These are phyloP conservation scores for Craseonycteris thonglongyai DNA, from an alignment of 2,113 vertebrate genomes.

Conservation along the genomic window DNA sequence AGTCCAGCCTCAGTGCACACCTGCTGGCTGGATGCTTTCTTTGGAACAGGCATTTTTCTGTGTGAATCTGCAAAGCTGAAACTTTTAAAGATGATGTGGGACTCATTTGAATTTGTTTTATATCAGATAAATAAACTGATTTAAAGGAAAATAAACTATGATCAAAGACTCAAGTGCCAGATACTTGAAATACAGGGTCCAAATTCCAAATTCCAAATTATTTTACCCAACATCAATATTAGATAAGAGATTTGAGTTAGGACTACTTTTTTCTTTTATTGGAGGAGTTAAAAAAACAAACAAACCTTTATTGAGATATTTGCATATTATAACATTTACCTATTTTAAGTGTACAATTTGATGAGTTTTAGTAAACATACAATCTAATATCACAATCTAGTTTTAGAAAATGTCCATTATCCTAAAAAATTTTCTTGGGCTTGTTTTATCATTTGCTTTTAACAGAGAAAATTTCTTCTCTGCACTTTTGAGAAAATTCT, in stretches of 20 bases:
- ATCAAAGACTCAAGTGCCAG: neutral
- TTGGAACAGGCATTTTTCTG: neutral
- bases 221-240: neutral
- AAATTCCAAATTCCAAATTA: neutral
- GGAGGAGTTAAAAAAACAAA: neutral
- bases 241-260: neutral
- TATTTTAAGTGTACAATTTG: neutral
- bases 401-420: neutral
- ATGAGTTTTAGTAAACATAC: neutral
- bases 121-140: neutral
- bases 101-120: neutral
- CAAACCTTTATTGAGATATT: neutral
- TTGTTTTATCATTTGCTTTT: slow-evolving; percentile 1
- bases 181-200: neutral
- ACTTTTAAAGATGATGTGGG: neutral
- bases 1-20: no score
- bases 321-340: neutral
- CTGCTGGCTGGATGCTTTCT: neutral
- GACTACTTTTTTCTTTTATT: neutral
- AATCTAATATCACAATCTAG: neutral
- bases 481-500: neutral
- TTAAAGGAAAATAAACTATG: neutral
- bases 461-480: neutral
- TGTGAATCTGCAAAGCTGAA: neutral
- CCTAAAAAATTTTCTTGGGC: neutral